Evolutionary conservation across 2,888 invertebrate genomes (phyloP).

Genomic region (Apamea crenata): DNA sequence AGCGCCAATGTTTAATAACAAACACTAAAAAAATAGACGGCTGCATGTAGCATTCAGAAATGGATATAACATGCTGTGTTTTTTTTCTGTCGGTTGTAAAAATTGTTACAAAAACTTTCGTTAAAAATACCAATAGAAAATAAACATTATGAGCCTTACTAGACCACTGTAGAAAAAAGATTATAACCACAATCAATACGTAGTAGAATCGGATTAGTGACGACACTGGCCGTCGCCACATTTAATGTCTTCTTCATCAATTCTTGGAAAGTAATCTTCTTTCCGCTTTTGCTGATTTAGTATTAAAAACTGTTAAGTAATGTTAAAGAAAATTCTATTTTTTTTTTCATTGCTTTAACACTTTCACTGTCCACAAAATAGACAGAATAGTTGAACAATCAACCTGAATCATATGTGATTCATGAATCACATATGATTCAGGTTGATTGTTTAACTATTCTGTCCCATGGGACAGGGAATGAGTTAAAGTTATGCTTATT

Average conservation of each 20-base stretch:
- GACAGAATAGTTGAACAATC: too few species aligned
- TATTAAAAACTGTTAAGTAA: not conserved
- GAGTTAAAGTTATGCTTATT: not conserved
- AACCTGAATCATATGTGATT: too few species aligned
- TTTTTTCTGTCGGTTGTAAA: constrained; percentile 4
- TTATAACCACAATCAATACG: not conserved
- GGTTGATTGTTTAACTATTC: too few species aligned
- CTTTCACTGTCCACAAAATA: too few species aligned
- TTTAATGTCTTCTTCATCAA: constrained; percentile 14
- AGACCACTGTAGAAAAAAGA: not conserved
- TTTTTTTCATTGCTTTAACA: not conserved
- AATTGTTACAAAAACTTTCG: constrained; percentile 15
- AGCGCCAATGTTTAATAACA: not conserved
- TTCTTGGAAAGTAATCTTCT: constrained; percentile 13
- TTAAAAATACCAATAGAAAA: not conserved
- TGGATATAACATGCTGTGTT: not conserved
- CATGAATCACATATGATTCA: too few species aligned
- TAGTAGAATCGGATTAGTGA: not conserved
- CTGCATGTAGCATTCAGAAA: constrained; percentile 6
- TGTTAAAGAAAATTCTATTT: not conserved
- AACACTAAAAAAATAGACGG: not conserved
- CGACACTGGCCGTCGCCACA: not conserved
- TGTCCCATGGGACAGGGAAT: too few species aligned
- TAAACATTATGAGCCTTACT: not conserved
- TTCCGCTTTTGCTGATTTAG: not conserved